Evolutionary conservation across 2,113 vertebrate genomes (phyloP).

Genomic region (Strix aluco): DNA sequence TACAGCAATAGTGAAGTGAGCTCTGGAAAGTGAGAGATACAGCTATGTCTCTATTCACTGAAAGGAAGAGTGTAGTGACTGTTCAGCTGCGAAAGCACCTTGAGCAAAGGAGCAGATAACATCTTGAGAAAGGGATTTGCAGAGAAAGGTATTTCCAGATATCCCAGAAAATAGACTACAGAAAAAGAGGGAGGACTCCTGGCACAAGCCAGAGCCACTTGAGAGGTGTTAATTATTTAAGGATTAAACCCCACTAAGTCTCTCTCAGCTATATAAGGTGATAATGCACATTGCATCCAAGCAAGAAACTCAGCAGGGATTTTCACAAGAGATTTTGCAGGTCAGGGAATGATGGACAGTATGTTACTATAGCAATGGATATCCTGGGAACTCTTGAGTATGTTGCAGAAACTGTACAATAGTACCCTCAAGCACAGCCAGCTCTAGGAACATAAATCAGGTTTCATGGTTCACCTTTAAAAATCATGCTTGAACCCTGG

Average conservation of each 20-base stretch:
- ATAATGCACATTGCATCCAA: conserved; percentile 26
- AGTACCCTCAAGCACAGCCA: background rate
- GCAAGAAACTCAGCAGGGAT: conserved; percentile 21
- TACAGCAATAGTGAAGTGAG: background rate
- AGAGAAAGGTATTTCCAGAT: conserved; percentile 13
- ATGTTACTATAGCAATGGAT: conserved; percentile 68
- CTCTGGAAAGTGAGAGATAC: background rate
- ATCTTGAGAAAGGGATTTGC: conserved; percentile 27
- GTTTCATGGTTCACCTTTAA: conserved; percentile 44
- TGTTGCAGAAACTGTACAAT: background rate
- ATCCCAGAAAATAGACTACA: conserved; percentile 1
- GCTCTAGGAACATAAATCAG: conserved; percentile 14
- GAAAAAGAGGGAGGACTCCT: background rate
- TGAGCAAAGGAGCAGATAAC: conserved; percentile 19
- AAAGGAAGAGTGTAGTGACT: background rate
- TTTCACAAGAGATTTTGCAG: conserved; percentile 53
- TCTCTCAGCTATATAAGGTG: conserved; percentile 43
- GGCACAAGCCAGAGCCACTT: conserved; percentile 1
- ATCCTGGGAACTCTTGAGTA: conserved; percentile 37
- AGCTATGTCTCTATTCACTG: background rate
- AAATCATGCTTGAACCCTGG: conserved; percentile 4
- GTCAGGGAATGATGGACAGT: conserved; percentile 61
- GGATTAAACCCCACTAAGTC: conserved; percentile 42
- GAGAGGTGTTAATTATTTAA: conserved; percentile 60
- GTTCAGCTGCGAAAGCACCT: background rate